Percentiles rank a stretch among this genome's conserved stretches.
Evolutionary conservation across 2,113 vertebrate species (phyloP).

Genomic region (Oncorhynchus nerka): DNA sequence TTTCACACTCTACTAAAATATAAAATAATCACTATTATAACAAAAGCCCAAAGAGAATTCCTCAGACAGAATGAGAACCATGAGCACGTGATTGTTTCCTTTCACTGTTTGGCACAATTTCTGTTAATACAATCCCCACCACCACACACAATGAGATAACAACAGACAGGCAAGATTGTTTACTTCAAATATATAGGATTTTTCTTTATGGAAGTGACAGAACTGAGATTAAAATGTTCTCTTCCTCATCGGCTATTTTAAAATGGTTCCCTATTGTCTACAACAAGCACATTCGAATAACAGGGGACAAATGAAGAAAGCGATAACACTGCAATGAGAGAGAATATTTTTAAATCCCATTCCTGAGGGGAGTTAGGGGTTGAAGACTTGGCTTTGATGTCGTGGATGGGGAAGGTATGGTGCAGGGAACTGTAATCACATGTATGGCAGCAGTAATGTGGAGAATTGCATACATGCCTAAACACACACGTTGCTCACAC

Average conservation of each 20-base stretch:
- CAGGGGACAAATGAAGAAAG: not conserved
- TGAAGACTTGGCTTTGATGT: slow-evolving; percentile 13
- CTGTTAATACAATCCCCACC: not conserved
- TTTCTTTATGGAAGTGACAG: not conserved
- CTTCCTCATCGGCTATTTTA: not conserved
- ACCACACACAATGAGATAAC: slow-evolving; percentile 2
- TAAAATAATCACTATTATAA: no score
- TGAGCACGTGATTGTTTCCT: not conserved
- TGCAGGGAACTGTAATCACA: not conserved
- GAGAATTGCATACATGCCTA: not conserved
- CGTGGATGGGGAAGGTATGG: not conserved
- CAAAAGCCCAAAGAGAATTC: no score
- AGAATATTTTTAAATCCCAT: not conserved
- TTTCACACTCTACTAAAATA: not conserved
- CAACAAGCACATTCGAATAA: not conserved
- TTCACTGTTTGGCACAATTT: not conserved
- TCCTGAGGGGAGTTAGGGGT: not conserved
- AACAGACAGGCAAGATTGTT: not conserved
- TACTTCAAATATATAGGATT: not conserved
- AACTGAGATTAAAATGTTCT: not conserved
- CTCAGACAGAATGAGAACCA: no score
- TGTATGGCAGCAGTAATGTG: not conserved
- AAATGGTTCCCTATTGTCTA: not conserved
- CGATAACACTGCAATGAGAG: not conserved
- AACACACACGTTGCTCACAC: no score